These are phyloP conservation scores for Theretra japonica DNA, from an alignment of 2,888 invertebrate genomes.

Conservation along the genomic window DNA sequence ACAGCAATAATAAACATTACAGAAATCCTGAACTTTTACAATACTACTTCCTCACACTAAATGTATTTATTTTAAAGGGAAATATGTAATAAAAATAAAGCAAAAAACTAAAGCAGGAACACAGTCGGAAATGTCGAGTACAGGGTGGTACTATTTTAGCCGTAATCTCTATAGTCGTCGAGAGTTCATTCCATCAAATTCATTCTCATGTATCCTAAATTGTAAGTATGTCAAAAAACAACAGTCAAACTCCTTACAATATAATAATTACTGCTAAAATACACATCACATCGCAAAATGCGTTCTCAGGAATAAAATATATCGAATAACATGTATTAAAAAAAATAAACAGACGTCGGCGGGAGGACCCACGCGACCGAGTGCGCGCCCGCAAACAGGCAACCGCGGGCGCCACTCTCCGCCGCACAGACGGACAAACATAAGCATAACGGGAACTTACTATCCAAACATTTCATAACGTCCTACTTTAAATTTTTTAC, in stretches of 20 bases:
- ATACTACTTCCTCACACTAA: constrained; percentile 83
- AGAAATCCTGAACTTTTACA: constrained; percentile 82
- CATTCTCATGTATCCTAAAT: constrained; percentile 80
- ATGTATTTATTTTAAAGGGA: constrained; percentile 79
- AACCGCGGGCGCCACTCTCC: constrained; percentile 78
- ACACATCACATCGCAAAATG: constrained; percentile 89
- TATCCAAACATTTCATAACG: constrained; percentile 85
- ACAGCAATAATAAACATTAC: constrained; percentile 81
- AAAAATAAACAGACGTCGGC: constrained; percentile 83
- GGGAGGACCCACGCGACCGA: constrained; percentile 50
- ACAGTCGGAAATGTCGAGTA: constrained; percentile 84
- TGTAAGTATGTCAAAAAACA: constrained; percentile 85
- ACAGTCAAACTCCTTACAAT: constrained; percentile 85
- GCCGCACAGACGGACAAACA: constrained; percentile 65
- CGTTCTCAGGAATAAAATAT: constrained; percentile 92
- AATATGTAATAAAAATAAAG: constrained; percentile 83
- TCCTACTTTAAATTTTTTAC: constrained; percentile 85
- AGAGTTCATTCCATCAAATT: constrained; percentile 74
- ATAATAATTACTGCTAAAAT: constrained; percentile 86
- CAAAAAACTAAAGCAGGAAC: constrained; percentile 85
- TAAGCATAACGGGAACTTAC: constrained; percentile 85
- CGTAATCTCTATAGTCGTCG: constrained; percentile 73
- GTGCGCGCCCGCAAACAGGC: constrained; percentile 81
- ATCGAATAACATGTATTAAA: constrained; percentile 87
- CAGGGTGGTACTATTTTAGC: constrained; percentile 79